Evolutionary conservation across 1,140 invertebrate genomes (phyloP).

Genomic region (Branchinecta lindahli): DNA sequence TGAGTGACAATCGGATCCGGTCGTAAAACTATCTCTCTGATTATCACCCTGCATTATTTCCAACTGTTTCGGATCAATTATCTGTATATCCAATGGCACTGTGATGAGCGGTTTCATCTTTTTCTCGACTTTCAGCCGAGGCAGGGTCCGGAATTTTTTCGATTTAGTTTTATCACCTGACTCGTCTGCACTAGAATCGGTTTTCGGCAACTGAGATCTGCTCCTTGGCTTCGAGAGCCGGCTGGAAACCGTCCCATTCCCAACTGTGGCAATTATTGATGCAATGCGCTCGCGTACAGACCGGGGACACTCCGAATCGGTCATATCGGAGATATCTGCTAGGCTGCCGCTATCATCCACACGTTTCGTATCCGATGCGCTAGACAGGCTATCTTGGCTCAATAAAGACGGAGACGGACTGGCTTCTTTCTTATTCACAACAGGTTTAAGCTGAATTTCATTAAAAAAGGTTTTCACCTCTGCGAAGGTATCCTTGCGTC

Average conservation of each 20-base stretch:
- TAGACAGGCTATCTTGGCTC: not conserved
- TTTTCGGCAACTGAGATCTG: not conserved
- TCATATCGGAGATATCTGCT: not conserved
- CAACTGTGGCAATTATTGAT: not conserved
- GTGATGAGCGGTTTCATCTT: not conserved
- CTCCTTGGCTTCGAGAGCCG: not conserved
- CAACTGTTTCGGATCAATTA: slow-evolving; percentile 17
- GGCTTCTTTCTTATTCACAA: not conserved
- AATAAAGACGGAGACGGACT: not conserved
- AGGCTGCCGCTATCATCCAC: not conserved
- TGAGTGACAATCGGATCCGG: slow-evolving; percentile 19
- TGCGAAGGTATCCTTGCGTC: too few relatives aligned
- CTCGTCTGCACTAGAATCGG: not conserved
- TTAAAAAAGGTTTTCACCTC: slow-evolving; percentile 17
- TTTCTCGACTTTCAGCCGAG: not conserved
- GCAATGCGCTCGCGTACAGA: not conserved
- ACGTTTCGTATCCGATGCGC: not conserved
- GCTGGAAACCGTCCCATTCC: not conserved
- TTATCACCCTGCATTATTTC: not conserved
- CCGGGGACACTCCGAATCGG: not conserved
- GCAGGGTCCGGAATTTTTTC: not conserved
- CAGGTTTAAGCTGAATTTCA: not conserved
- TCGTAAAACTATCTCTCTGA: slow-evolving; percentile 15
- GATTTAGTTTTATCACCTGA: not conserved
- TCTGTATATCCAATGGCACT: not conserved